A percentile compares a stretch with the other conserved stretches of the same genome.
Evolutionary conservation across 2,888 invertebrate species (phyloP).

Genomic region (Geophilus truncorum): DNA sequence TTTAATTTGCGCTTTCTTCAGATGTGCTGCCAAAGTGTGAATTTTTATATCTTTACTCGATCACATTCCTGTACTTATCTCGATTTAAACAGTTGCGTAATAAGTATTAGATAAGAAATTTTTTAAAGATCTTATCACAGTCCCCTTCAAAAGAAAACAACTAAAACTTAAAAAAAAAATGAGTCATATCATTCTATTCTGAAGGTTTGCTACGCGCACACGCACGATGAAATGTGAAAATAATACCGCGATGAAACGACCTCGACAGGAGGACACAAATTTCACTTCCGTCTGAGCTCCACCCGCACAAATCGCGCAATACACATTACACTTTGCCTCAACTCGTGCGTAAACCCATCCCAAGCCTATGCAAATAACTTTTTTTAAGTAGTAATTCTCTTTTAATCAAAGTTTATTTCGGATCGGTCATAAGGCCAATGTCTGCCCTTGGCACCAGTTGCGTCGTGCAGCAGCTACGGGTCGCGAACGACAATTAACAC

Average conservation of each 20-base stretch:
- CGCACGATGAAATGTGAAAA: neutral
- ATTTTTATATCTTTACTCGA: neutral
- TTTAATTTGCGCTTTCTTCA: too few relatives aligned
- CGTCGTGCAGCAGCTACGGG: neutral
- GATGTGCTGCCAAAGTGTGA: neutral
- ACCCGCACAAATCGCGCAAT: neutral
- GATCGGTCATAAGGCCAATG: conserved; percentile 12
- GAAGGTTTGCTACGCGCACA: neutral
- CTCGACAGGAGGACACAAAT: conserved; percentile 16
- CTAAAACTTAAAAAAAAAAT: neutral
- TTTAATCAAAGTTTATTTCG: neutral
- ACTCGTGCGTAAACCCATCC: neutral
- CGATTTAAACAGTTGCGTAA: neutral
- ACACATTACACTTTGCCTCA: neutral
- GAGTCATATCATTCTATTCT: neutral
- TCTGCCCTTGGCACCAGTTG: conserved; percentile 4
- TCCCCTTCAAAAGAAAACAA: neutral
- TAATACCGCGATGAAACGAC: conserved; percentile 2
- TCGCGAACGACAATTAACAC: neutral
- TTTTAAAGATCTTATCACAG: neutral
- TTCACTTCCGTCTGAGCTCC: conserved; percentile 5
- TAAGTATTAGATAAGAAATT: neutral
- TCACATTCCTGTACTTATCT: neutral
- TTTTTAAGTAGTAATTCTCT: neutral
- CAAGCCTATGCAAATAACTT: neutral